Evolutionary conservation across 30 jellyfish, hydroid and myxozoan genomes (phyloP), one percentile per base, ranked within the genome.

Genomic region (Mastigias papua): DNA sequence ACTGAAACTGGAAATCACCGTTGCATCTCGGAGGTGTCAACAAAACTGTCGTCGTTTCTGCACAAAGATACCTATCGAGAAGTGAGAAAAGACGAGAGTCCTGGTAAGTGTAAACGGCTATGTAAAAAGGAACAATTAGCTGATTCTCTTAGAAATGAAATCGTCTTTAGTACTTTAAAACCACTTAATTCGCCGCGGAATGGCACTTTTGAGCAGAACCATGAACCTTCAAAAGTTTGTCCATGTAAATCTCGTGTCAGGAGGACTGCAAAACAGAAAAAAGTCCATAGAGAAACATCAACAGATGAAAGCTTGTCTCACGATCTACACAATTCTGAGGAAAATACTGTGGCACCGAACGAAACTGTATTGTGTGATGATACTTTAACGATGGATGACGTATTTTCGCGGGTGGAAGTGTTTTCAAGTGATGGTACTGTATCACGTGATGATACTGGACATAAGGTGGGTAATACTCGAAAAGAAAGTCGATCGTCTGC

Each of bases 21-120:
- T 22, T 48, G 80, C 54, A 16, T 0, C 29, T 51, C 25, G 67
- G 67, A 51, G 7, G 20, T 65, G 42, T 6, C 72, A 58, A 9
- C 73, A 6, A 65, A 32, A 31, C 69, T 51, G 37, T 64, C 90
- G 33, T 79, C 90, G n/a, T 79, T 62, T 65, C n/a, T 34, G 50
- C 90, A 79, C n/a, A 79, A 79, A 35, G 81, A 79, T 2, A 69
- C 90, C 2, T 79, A 79, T 46, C 72, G 90, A 29, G 90, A 79
- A 79, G 19, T 69, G 35, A 65, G 80, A 42, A 66, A 79, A 33
- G 61, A 34, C 10, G 90, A 21, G 23, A 64, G 90, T 29, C 73
- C 73, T 15, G 72, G 80, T 0, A 79, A 46, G 25, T 9, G 57
- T 42, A 79, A 64, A 46, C 57, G 62, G 49, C 51, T 58, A 33